Base-by-base conservation (phyloP, 2,888 invertebrate genomes). In the Dorcus hopei region DNA sequence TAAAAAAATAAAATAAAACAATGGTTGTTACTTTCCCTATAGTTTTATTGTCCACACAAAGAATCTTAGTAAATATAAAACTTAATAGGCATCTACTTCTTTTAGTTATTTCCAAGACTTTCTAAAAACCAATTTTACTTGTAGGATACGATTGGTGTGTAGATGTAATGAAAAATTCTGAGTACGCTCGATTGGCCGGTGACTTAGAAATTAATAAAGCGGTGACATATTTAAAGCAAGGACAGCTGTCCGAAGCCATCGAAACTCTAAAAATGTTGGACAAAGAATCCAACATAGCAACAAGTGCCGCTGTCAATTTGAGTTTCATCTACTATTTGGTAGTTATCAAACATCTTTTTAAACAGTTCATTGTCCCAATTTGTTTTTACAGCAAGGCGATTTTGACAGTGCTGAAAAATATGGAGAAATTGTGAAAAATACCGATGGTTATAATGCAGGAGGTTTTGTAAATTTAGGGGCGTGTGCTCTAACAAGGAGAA, bases 141-240 rank as follows among this genome's bases (percentile, higher is more conserved):
- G 39, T 51, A 79, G 82, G 82, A 26, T 86, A 86, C 66, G 82
- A 79, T 65, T 96, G 96, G 97, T 98, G 98, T 77, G 93, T 97
- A 53, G 95, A 96, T 68, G 88, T 92, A 19, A 91, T 98, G 52
- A 94, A 95, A 74, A 89, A 90, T 49, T 95, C 97, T n/a, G 88
- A 87, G 74, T 92, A 90, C 70, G 85, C 89, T 40, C 85, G 86
- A 74, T 82, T 94, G 64, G 95, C 92, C 45, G 90, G 88, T 68
- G 97, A 91, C 81, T 80, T 96, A 65, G 95, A 96, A 79, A 89
- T 95, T 63, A 94, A 93, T 77, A 95, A 95, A 77, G 93, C 93
- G 0, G 86, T 93, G 62, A 91, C 91, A 74, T 91, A 87, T 75
- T 79, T 95, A 51, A 89, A 91, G 60, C 90, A 92, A 75, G 87